A percentile compares a stretch with the other conserved stretches of the same genome.
Evolutionary conservation across 37 sponge, comb jelly and placozoan genomes (phyloP).

Genomic region (Cladorhizidae sp.): DNA sequence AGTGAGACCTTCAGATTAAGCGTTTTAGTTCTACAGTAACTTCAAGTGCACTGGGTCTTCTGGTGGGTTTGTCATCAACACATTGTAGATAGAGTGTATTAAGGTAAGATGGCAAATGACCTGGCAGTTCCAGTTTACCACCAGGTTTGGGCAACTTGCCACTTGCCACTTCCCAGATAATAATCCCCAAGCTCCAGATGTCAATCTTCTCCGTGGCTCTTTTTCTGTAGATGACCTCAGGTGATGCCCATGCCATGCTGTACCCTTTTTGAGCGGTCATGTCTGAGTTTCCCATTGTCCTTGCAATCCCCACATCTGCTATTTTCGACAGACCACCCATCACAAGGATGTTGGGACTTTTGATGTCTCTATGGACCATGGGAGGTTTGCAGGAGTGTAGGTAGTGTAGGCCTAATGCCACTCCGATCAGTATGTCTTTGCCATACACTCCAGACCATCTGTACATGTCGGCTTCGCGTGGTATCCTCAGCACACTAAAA

Average conservation of each 20-base stretch:
- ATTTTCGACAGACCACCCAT: conserved; percentile 84
- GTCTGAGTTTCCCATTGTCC: conserved; percentile 74
- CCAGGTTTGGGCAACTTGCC: conserved; percentile 74
- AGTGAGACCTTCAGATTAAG: background rate
- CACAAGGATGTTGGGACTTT: conserved; percentile 91
- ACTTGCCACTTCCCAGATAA: conserved; percentile 91
- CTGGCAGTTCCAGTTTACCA: conserved; percentile 52
- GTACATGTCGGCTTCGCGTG: conserved; percentile 30
- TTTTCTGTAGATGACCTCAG: conserved; percentile 86
- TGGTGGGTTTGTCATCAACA: conserved; percentile 49
- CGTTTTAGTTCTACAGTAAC: conserved; percentile 26
- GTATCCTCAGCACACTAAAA: conserved; percentile 62
- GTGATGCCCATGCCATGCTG: conserved; percentile 94
- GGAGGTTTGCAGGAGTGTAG: conserved; percentile 83
- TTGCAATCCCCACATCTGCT: conserved; percentile 90
- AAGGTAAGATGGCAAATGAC: conserved; percentile 21
- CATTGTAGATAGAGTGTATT: conserved; percentile 55
- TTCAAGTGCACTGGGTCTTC: conserved; percentile 77
- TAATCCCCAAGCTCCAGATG: conserved; percentile 91
- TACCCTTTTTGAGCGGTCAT: conserved; percentile 94
- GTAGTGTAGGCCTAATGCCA: conserved; percentile 84
- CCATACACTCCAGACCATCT: conserved; percentile 82
- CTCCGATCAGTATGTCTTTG: conserved; percentile 57
- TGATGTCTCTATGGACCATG: conserved; percentile 89
- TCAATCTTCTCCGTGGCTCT: conserved; percentile 94